These are phyloP conservation scores for Aptenodytes patagonicus DNA, from an alignment of 2,113 vertebrate species.

Conservation along the genomic window DNA sequence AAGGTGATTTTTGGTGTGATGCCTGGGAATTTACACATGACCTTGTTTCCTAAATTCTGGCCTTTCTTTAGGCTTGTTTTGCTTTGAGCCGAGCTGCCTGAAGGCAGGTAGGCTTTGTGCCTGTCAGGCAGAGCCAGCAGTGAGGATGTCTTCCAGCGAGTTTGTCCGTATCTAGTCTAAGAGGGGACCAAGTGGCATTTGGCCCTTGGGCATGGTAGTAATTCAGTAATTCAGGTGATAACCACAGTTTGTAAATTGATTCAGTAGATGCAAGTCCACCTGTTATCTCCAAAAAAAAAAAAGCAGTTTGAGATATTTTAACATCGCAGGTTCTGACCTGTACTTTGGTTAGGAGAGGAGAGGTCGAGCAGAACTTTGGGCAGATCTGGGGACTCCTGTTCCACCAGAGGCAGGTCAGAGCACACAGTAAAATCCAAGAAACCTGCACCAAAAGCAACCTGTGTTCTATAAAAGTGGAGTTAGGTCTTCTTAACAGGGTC, in stretches of 20 bases:
- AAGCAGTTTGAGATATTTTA: not conserved
- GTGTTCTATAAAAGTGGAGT: not conserved
- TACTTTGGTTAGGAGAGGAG: rapidly evolving
- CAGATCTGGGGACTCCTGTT: not conserved
- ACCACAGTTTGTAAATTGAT: not conserved
- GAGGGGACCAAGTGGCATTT: not conserved
- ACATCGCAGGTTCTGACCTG: not conserved
- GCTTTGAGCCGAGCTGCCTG: rapidly evolving
- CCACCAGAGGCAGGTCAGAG: not conserved
- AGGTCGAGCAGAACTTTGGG: rapidly evolving
- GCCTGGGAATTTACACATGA: not conserved
- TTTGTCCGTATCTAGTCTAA: not conserved
- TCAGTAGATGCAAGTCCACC: not conserved
- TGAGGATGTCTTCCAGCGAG: not conserved
- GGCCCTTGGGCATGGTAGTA: not conserved
- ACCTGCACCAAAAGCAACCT: not conserved
- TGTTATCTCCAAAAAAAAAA: not conserved
- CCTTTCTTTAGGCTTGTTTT: not conserved
- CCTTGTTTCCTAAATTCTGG: not conserved
- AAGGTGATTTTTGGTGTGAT: not conserved
- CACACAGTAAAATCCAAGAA: not conserved
- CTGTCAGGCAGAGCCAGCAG: not conserved
- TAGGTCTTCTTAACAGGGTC: not conserved
- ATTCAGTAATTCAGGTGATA: not conserved
- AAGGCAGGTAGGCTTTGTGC: not conserved